These are phyloP conservation scores for Acanthaster planci DNA, from an alignment of 35 echinoderm and acorn worm species.

Conservation along the genomic window DNA sequence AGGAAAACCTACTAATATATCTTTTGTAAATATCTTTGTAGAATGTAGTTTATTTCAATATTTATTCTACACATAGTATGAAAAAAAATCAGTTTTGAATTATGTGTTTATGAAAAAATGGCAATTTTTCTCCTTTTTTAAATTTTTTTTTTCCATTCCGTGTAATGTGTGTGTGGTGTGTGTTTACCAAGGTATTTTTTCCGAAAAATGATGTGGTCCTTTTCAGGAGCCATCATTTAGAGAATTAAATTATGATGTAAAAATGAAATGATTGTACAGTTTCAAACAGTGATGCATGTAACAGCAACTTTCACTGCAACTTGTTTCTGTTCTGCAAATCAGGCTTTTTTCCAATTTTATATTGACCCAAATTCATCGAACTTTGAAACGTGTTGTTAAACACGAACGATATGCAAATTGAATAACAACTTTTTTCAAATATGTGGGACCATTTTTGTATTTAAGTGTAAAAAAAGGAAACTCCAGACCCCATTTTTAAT, in stretches of 20 bases:
- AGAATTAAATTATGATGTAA: conserved; percentile 28
- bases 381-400: not conserved
- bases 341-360: not conserved
- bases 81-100: conserved; percentile 28
- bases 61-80: conserved; percentile 26
- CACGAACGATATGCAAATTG: conserved; percentile 13
- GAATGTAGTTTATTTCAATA: conserved; percentile 32
- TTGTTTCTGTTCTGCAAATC: not conserved
- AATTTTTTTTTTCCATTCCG: conserved; percentile 1
- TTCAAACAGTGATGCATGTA: not conserved
- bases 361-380: not conserved
- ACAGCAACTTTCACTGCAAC: not conserved
- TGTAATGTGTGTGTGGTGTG: not conserved
- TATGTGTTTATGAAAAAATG: conserved; percentile 30
- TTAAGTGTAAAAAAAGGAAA: not conserved
- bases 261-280: conserved; percentile 18
- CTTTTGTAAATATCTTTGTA: conserved; percentile 30
- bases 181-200: conserved; percentile 4
- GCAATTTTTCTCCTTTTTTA: not conserved
- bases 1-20: conserved; percentile 12
- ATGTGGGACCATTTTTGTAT: conserved; percentile 12
- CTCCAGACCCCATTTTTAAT: not conserved
- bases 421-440: not conserved
- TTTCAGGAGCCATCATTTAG: not conserved
- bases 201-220: not conserved